phyloP scores from a whole-genome alignment of 92 coral and sea anemone species.

The Hydrozoanthus gracilis region DNA sequence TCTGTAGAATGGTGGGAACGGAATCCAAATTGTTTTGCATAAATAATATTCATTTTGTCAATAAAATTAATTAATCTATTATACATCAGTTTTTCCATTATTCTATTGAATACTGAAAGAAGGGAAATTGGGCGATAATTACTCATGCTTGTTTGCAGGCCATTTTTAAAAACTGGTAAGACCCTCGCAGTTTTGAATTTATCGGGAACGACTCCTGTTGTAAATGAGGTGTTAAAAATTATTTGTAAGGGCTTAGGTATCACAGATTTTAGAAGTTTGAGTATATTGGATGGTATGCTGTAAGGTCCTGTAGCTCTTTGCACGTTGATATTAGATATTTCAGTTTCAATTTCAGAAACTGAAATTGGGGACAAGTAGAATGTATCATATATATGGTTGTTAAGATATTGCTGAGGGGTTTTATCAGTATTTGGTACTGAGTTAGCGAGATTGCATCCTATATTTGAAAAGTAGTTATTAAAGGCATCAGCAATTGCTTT shows the following conservation, averaged over 20 bases:
- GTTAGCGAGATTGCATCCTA: slow-evolving; percentile 29
- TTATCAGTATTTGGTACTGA: slow-evolving; percentile 13
- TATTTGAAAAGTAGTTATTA: slow-evolving; percentile 28
- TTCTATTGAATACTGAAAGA: neutral
- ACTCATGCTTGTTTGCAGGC: neutral
- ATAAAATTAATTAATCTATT: too few species aligned
- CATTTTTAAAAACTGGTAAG: too few species aligned
- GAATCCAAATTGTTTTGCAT: too few species aligned
- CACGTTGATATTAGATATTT: neutral
- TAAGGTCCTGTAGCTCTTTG: neutral
- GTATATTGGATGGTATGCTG: too few species aligned
- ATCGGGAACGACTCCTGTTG: slow-evolving; percentile 2
- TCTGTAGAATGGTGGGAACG: neutral
- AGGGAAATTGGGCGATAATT: neutral
- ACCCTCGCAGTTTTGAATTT: too few species aligned
- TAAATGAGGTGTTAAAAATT: neutral
- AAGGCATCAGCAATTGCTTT: slow-evolving; percentile 27
- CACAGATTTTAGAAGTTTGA: too few species aligned
- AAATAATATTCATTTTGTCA: too few species aligned
- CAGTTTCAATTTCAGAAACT: neutral
- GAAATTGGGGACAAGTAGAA: slow-evolving; percentile 1
- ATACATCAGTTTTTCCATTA: neutral
- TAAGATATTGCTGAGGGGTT: neutral
- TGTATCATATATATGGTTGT: neutral
- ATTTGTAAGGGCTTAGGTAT: neutral